phyloP scores from a whole-genome alignment of 2,113 vertebrate species.

The Probosciger aterrimus region DNA sequence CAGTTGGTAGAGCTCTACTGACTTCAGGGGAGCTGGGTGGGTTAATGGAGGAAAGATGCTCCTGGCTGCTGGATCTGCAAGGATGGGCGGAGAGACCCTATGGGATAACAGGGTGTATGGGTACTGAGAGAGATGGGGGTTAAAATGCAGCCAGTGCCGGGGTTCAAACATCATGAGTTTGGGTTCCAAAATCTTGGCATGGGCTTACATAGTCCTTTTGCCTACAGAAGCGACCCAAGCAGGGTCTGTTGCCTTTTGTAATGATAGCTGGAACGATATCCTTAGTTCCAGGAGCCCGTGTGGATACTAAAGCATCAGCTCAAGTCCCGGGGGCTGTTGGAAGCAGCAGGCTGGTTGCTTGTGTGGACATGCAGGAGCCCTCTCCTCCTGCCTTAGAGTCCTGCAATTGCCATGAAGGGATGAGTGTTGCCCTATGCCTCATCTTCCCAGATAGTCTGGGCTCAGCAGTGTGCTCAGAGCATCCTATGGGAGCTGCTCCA shows the following conservation, averaged over 20 bases:
- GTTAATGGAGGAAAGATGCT: neutral
- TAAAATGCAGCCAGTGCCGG: no score
- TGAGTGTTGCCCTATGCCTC: neutral
- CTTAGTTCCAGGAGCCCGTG: neutral
- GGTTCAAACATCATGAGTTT: neutral
- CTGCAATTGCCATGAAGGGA: neutral
- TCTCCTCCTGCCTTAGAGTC: neutral
- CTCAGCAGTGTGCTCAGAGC: neutral
- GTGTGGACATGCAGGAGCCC: neutral
- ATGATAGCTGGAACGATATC: neutral
- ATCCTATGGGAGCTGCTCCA: neutral
- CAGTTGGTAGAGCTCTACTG: no score
- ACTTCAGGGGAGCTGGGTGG: neutral
- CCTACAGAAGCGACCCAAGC: neutral
- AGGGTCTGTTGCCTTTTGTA: neutral
- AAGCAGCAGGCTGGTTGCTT: neutral
- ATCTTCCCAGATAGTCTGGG: neutral
- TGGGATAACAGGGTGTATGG: neutral
- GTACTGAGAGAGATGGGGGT: neutral
- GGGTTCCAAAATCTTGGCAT: neutral
- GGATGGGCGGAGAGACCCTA: neutral
- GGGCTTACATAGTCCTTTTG: neutral
- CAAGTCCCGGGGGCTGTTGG: neutral
- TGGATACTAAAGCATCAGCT: neutral
- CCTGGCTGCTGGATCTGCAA: neutral